A percentile compares a stretch with the other conserved stretches of the same genome.
Evolutionary conservation across 2,888 invertebrate species (phyloP).

Genomic region (Iselma pallidipennis): DNA sequence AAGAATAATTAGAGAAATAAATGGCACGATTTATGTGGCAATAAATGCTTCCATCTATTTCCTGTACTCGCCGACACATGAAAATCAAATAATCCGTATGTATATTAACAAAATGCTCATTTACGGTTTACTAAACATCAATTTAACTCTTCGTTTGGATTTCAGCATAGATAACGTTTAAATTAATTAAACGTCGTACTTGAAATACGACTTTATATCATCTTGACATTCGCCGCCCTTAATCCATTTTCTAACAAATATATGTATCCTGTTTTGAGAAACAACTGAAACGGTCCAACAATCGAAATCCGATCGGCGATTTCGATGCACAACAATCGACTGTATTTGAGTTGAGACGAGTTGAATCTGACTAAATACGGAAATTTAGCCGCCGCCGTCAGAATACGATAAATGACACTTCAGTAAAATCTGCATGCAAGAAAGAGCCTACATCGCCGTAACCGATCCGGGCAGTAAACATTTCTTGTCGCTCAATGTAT

Average conservation of each 20-base stretch:
- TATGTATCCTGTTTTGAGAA: background rate
- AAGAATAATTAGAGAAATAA: slow-evolving; percentile 25
- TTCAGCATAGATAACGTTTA: slow-evolving; percentile 41
- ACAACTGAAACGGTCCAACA: background rate
- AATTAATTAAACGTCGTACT: slow-evolving; percentile 47
- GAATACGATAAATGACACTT: slow-evolving; percentile 48
- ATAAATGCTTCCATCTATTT: slow-evolving; percentile 24
- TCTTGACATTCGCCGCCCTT: too few species aligned
- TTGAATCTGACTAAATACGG: slow-evolving; percentile 45
- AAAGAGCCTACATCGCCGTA: slow-evolving; percentile 43
- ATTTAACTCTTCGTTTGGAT: slow-evolving; percentile 41
- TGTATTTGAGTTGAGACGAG: background rate
- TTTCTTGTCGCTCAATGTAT: slow-evolving; percentile 33
- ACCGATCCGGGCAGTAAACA: slow-evolving; percentile 48
- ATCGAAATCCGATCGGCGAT: slow-evolving; percentile 18
- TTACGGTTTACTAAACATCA: slow-evolving; percentile 37
- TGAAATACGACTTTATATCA: slow-evolving; percentile 39
- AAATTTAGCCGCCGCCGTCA: slow-evolving; percentile 42
- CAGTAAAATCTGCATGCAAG: slow-evolving; percentile 46
- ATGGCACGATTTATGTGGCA: slow-evolving; percentile 24
- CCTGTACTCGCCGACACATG: slow-evolving; percentile 16
- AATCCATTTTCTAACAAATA: too few species aligned
- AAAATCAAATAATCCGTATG: slow-evolving; percentile 24
- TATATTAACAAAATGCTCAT: slow-evolving; percentile 32
- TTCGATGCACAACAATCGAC: slow-evolving; percentile 16